A percentile compares a stretch with the other conserved stretches of the same genome.
These are phyloP conservation scores for Argentina silus DNA, from an alignment of 2,797 vertebrate genomes.

Conservation along the genomic window DNA sequence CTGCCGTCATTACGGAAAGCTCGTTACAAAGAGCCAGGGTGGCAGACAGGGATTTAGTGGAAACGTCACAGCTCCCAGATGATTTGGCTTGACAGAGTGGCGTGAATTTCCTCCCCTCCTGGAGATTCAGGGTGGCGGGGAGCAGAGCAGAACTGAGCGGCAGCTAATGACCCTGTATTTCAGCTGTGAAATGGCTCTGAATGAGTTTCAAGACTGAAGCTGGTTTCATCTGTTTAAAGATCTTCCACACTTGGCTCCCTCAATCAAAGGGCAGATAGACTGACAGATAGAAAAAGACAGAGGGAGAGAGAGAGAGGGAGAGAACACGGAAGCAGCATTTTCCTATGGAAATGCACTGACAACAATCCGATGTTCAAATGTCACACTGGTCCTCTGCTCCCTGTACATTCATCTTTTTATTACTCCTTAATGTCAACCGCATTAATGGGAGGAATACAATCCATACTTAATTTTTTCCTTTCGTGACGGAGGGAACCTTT, in stretches of 20 bases:
- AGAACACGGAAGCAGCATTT: conserved; percentile 6
- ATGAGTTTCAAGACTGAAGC: conserved; percentile 47
- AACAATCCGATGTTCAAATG: conserved; percentile 36
- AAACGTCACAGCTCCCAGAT: conserved; percentile 41
- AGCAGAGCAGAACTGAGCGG: conserved; percentile 3
- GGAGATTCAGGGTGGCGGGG: conserved; percentile 25
- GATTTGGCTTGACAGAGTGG: conserved; percentile 37
- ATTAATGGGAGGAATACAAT: conserved; percentile 3
- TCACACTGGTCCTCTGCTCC: conserved; percentile 23
- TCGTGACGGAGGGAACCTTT: conserved; percentile 15
- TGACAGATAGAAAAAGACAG: conserved; percentile 1
- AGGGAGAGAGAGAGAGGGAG: conserved; percentile 3
- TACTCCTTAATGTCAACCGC: conserved; percentile 28
- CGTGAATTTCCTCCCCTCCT: conserved; percentile 28
- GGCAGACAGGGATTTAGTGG: conserved; percentile 39
- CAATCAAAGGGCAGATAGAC: conserved; percentile 29
- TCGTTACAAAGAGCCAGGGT: conserved; percentile 36
- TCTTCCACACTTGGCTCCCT: conserved; percentile 31
- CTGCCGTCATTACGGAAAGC: conserved; percentile 43
- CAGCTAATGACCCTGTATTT: conserved; percentile 43
- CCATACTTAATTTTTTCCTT: conserved; percentile 17
- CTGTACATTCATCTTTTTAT: conserved; percentile 14
- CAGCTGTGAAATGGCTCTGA: conserved; percentile 42
- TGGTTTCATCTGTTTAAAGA: conserved; percentile 60
- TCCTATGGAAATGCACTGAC: conserved; percentile 32